phyloP scores from a whole-genome alignment of 2,113 vertebrate genomes.

The Aspiorhynchus laticeps region DNA sequence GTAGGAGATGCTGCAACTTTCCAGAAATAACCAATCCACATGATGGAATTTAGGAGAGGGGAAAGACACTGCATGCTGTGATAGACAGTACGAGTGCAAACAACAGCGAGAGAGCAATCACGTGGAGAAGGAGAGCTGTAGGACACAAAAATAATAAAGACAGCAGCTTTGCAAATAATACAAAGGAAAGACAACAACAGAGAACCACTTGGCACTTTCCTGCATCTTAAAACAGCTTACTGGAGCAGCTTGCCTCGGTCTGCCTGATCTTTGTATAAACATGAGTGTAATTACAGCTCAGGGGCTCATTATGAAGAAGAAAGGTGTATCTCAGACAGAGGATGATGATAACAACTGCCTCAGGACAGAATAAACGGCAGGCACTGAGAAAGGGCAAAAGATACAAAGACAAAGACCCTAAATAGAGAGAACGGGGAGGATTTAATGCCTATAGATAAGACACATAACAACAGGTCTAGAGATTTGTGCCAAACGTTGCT shows the following conservation, averaged over 20 bases:
- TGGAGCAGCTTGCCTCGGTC: neutral
- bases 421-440: neutral
- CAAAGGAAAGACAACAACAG: neutral
- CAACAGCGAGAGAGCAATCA: neutral
- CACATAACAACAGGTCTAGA: neutral
- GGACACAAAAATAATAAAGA: neutral
- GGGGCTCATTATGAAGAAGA: neutral
- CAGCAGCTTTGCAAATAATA: neutral
- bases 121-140: neutral
- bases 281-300: slow-evolving; percentile 30
- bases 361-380: slow-evolving; percentile 17
- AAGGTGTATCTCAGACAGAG: neutral
- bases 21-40: neutral
- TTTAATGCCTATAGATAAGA: slow-evolving; percentile 8
- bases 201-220: neutral
- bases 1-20: neutral
- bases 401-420: neutral
- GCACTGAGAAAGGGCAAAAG: neutral
- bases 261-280: slow-evolving; percentile 40
- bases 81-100: neutral
- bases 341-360: neutral
- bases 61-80: neutral
- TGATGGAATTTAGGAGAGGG: neutral
- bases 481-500: neutral
- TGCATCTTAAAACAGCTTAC: neutral